Percentiles rank a stretch among this genome's conserved stretches.
phyloP scores from a whole-genome alignment of 2,888 invertebrate genomes.

The Thymelicus lineola region DNA sequence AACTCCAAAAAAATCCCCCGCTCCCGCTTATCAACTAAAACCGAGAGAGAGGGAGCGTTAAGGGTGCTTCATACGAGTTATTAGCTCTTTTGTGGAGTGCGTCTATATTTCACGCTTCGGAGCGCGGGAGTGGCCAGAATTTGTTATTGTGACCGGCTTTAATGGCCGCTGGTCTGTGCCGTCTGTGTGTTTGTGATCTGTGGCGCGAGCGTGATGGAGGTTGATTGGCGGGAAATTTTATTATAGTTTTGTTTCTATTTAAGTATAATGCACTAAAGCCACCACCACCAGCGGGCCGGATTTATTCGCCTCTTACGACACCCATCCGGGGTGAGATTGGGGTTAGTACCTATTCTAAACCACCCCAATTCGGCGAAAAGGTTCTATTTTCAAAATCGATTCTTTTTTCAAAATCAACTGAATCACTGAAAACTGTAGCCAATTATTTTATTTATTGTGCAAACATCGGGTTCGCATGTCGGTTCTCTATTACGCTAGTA shows the following conservation, averaged over 20 bases:
- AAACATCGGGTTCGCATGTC: too few species aligned
- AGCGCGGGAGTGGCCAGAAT: slow-evolving; percentile 56
- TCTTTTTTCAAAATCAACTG: too few species aligned
- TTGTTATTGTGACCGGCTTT: slow-evolving; percentile 47
- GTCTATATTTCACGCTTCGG: slow-evolving; percentile 74
- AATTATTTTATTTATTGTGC: too few species aligned
- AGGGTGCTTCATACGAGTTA: slow-evolving; percentile 81
- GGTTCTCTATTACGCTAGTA: too few species aligned
- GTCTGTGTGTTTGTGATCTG: slow-evolving; percentile 17
- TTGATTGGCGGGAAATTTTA: slow-evolving; percentile 15
- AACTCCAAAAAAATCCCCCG: slow-evolving; percentile 40
- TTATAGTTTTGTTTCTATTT: slow-evolving; percentile 11
- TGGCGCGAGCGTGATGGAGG: slow-evolving; percentile 13
- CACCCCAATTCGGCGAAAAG: too few species aligned
- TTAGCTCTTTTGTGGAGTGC: slow-evolving; percentile 77
- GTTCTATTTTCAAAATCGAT: too few species aligned
- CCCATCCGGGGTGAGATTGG: too few species aligned
- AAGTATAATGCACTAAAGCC: too few species aligned
- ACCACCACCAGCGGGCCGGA: too few species aligned
- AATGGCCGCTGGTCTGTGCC: slow-evolving; percentile 34
- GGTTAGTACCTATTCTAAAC: too few species aligned
- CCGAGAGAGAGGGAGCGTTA: slow-evolving; percentile 55
- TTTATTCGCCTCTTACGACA: too few species aligned
- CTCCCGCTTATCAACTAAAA: slow-evolving; percentile 44
- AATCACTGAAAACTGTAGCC: too few species aligned